Evolutionary conservation across 2,113 vertebrate species (phyloP).

Genomic region (Marcusenius ussheri): DNA sequence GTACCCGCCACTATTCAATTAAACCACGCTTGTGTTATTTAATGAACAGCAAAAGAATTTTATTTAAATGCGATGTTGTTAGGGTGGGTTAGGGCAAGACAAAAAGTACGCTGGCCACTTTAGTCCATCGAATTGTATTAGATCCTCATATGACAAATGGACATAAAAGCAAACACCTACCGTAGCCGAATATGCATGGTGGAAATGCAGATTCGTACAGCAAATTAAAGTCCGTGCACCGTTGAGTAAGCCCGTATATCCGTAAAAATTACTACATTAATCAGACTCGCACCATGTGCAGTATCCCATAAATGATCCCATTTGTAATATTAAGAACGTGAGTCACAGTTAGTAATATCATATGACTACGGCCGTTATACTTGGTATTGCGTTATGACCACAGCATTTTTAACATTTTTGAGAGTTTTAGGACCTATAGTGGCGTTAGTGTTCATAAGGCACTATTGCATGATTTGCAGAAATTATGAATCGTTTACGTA

Average conservation of each 20-base stretch:
- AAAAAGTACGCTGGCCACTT: neutral
- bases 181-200: neutral
- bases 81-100: neutral
- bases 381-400: neutral
- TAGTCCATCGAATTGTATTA: neutral
- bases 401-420: neutral
- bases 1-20: neutral
- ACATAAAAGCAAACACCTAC: neutral
- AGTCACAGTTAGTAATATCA: neutral
- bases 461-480: neutral
- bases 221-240: neutral
- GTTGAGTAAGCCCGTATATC: neutral
- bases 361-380: neutral
- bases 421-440: neutral
- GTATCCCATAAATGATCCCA: neutral
- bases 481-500: neutral
- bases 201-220: neutral
- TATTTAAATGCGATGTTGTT: neutral
- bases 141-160: neutral
- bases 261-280: neutral
- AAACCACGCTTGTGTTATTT: neutral
- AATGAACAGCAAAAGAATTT: neutral
- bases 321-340: neutral
- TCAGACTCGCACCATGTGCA: neutral
- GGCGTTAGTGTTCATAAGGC: neutral